Evolutionary conservation across 2,113 vertebrate genomes (phyloP).

Genomic region (Desmodus rotundus): DNA sequence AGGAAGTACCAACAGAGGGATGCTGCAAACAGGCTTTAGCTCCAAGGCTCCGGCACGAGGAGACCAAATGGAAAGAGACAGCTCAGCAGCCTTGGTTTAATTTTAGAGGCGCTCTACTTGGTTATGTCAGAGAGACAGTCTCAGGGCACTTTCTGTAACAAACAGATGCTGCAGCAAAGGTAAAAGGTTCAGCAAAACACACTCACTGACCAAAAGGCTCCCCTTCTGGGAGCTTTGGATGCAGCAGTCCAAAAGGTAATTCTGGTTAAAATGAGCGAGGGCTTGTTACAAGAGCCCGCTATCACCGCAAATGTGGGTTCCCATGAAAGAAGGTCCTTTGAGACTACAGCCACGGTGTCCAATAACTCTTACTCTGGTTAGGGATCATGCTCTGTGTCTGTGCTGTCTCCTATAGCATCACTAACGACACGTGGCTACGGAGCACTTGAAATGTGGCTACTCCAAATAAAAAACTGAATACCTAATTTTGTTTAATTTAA

Average conservation of each 20-base stretch:
- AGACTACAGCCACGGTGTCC: background rate
- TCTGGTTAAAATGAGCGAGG: background rate
- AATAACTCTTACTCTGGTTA: background rate
- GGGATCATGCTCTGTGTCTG: background rate
- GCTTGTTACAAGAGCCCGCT: background rate
- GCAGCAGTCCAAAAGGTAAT: background rate
- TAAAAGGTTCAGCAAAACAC: constrained; percentile 8
- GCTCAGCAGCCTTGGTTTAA: constrained; percentile 52
- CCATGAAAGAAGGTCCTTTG: background rate
- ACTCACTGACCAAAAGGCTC: constrained; percentile 34
- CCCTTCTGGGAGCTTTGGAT: no score
- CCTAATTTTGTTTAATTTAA: background rate
- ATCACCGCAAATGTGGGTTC: background rate
- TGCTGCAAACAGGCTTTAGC: constrained; percentile 35
- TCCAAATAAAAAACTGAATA: background rate
- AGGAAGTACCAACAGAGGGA: constrained; percentile 43
- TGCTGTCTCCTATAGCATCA: background rate
- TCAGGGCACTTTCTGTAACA: constrained; percentile 33
- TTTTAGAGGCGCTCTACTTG: constrained; percentile 21
- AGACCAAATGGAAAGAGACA: constrained; percentile 64
- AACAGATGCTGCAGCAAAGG: constrained; percentile 43
- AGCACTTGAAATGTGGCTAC: background rate
- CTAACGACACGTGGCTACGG: background rate
- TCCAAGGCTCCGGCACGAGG: background rate
- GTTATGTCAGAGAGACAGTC: constrained; percentile 42